Evolutionary conservation across 2,888 invertebrate species (phyloP).

Genomic region (Aleiodes testaceus): DNA sequence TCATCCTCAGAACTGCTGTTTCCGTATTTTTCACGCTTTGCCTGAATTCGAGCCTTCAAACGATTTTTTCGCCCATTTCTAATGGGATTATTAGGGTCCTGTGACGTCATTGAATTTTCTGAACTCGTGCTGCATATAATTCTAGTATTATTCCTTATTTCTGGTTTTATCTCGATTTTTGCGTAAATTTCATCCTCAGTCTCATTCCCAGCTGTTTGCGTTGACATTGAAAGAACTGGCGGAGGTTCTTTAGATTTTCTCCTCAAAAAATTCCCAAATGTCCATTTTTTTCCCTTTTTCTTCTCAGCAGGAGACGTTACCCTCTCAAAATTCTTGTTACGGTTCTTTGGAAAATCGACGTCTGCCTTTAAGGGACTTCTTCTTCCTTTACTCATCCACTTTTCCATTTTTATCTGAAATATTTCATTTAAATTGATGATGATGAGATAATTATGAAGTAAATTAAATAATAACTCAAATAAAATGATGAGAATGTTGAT

Average conservation of each 20-base stretch:
- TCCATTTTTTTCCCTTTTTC: conserved; percentile 85
- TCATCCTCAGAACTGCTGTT: conserved; percentile 82
- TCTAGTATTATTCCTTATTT: conserved; percentile 9
- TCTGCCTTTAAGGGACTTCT: conserved; percentile 41
- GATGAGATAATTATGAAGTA: conserved; percentile 1
- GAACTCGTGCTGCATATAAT: neutral
- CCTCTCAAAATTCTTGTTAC: conserved; percentile 41
- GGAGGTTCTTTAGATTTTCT: conserved; percentile 76
- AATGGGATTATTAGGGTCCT: neutral
- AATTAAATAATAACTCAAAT: neutral
- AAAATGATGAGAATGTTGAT: neutral
- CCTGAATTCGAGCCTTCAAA: conserved; percentile 81
- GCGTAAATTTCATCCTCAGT: neutral
- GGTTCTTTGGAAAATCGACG: conserved; percentile 18
- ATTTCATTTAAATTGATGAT: neutral
- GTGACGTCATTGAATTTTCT: conserved; percentile 58
- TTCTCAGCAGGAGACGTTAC: conserved; percentile 69
- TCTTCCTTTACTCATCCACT: conserved; percentile 57
- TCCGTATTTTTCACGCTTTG: conserved; percentile 77
- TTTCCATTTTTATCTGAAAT: conserved; percentile 57
- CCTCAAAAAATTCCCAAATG: conserved; percentile 85
- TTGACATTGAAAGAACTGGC: neutral
- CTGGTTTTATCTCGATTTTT: neutral
- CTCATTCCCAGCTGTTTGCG: neutral
- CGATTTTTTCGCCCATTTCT: conserved; percentile 74